These are phyloP conservation scores for Oscheius sp. DNA, from an alignment of 2,888 invertebrate species.

Conservation along the genomic window DNA sequence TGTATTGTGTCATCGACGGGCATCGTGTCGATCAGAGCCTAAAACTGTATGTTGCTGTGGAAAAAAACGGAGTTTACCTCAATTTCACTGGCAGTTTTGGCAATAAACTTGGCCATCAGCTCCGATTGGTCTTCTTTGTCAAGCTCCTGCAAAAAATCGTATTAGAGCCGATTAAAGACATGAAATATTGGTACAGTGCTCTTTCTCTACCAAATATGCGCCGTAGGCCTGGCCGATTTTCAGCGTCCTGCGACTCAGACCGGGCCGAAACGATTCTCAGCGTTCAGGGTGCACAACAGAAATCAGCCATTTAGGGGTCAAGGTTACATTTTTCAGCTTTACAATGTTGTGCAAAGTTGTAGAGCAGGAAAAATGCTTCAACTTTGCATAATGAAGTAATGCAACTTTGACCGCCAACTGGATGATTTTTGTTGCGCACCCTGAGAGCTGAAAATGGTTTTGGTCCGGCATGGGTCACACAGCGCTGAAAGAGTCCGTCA, in stretches of 20 bases:
- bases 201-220: background rate
- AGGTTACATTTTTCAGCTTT: no score
- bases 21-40: slow-evolving; percentile 68
- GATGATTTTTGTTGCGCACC: no score
- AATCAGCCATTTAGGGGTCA: no score
- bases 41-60: slow-evolving; percentile 8
- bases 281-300: no score
- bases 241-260: no score
- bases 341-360: no score
- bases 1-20: slow-evolving; percentile 50
- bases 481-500: no score
- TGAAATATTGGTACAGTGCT: background rate
- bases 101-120: slow-evolving; percentile 92
- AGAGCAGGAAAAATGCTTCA: no score
- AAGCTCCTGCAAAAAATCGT: slow-evolving; percentile 59
- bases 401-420: no score
- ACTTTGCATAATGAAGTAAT: no score
- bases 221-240: background rate
- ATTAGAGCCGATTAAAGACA: background rate
- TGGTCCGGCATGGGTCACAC: no score
- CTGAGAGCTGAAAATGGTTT: no score
- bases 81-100: slow-evolving; percentile 95
- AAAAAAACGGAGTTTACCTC: slow-evolving; percentile 79
- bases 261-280: background rate
- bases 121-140: slow-evolving; percentile 81